These are phyloP conservation scores for Malurus cyaneus DNA, from an alignment of 2,113 vertebrate genomes.

Conservation along the genomic window DNA sequence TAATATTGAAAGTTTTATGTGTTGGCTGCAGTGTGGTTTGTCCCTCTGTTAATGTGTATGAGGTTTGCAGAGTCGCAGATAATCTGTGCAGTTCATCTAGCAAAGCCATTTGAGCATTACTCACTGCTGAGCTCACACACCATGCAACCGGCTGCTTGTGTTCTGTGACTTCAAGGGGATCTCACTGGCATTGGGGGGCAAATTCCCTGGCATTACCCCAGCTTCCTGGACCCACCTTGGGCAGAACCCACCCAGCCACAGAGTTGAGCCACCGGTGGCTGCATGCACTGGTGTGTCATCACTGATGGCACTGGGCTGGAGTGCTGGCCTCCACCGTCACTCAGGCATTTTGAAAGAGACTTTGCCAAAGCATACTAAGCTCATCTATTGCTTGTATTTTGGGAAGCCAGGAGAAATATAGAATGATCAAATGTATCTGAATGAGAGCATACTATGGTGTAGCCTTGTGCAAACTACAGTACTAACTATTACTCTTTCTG, in stretches of 20 bases:
- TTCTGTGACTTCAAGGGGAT: neutral
- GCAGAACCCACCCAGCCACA: neutral
- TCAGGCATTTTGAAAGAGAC: neutral
- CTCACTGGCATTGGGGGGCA: rapidly evolving
- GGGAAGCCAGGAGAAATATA: neutral
- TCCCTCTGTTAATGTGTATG: neutral
- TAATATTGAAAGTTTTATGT: neutral
- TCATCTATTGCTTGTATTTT: neutral
- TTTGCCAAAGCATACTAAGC: neutral
- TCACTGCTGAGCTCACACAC: rapidly evolving
- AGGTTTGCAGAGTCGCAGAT: neutral
- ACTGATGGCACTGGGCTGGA: neutral
- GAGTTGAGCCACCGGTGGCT: neutral
- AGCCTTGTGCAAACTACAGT: neutral
- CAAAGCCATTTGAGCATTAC: neutral
- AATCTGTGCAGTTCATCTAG: neutral
- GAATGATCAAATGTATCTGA: neutral
- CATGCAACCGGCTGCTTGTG: rapidly evolving
- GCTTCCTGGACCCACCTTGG: neutral
- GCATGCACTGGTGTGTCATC: rapidly evolving
- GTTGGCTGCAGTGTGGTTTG: neutral
- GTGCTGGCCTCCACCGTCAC: rapidly evolving
- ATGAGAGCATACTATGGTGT: neutral
- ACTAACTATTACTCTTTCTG: neutral
- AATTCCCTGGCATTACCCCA: neutral